Evolutionary conservation across 2,797 vertebrate species (phyloP).

Genomic region (Anabacerthia variegaticeps): DNA sequence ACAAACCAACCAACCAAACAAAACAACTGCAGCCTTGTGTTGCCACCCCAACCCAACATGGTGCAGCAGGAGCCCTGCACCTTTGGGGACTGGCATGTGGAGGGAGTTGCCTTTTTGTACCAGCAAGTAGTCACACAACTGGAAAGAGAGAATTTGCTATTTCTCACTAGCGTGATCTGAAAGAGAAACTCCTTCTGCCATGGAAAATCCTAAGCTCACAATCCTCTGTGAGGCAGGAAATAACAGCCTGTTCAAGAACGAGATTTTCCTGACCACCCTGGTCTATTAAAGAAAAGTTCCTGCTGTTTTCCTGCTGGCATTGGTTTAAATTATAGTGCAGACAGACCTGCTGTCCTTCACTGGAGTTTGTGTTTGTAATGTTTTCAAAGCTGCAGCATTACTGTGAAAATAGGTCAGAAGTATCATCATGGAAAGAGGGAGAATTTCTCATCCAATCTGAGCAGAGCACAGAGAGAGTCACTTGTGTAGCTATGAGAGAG

Average conservation of each 20-base stretch:
- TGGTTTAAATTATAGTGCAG: background rate
- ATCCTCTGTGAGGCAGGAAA: background rate
- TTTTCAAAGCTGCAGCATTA: background rate
- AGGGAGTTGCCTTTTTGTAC: background rate
- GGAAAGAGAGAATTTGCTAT: background rate
- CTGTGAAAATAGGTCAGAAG: conserved; percentile 1
- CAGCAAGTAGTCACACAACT: background rate
- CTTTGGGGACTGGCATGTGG: background rate
- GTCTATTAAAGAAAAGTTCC: background rate
- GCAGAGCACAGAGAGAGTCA: background rate
- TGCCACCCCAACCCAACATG: fast-evolving
- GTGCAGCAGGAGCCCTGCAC: background rate
- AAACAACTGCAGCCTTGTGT: background rate
- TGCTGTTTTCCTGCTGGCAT: conserved; percentile 5
- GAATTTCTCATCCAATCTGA: background rate
- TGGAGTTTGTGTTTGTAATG: background rate
- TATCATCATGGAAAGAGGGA: background rate
- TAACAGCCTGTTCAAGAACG: background rate
- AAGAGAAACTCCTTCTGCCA: background rate
- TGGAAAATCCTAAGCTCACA: background rate
- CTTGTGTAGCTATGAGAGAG: background rate
- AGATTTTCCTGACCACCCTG: background rate
- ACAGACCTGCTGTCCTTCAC: background rate
- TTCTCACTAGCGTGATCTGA: background rate
- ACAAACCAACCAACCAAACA: too few relatives aligned